phyloP scores from a whole-genome alignment of 1,140 invertebrate species.

The Cherax destructor region DNA sequence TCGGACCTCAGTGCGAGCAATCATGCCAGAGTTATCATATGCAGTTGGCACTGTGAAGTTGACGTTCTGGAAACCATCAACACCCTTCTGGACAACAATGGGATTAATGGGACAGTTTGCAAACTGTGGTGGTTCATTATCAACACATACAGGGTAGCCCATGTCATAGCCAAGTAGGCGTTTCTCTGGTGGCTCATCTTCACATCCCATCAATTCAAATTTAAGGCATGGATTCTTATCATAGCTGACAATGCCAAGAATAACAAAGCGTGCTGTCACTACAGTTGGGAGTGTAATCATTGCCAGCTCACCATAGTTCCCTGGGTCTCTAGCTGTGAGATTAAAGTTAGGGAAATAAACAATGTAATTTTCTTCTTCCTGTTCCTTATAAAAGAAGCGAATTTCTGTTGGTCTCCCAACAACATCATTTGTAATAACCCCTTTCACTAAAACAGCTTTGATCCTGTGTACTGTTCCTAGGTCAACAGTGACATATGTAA shows the following conservation, averaged over 20 bases:
- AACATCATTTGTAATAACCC: slow-evolving; percentile 95
- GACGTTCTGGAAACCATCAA: slow-evolving; percentile 89
- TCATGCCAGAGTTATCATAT: slow-evolving; percentile 94
- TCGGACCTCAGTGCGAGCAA: slow-evolving; percentile 92
- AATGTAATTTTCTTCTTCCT: slow-evolving; percentile 94
- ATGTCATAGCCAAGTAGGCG: slow-evolving; percentile 95
- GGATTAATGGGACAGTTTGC: slow-evolving; percentile 96
- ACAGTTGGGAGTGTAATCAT: slow-evolving; percentile 96
- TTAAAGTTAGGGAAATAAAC: slow-evolving; percentile 98
- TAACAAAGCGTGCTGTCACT: slow-evolving; percentile 94
- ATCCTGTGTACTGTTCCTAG: slow-evolving; percentile 92
- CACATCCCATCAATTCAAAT: slow-evolving; percentile 97
- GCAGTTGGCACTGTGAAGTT: slow-evolving; percentile 95
- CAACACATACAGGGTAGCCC: slow-evolving; percentile 94
- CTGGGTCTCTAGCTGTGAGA: slow-evolving; percentile 92
- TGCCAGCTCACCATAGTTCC: slow-evolving; percentile 95
- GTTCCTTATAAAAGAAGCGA: slow-evolving; percentile 96
- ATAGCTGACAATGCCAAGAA: slow-evolving; percentile 94
- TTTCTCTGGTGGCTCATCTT: slow-evolving; percentile 82
- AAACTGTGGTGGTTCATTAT: slow-evolving; percentile 97
- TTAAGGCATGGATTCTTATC: slow-evolving; percentile 97
- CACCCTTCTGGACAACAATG: slow-evolving; percentile 90
- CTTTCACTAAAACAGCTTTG: slow-evolving; percentile 90
- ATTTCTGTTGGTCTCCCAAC: slow-evolving; percentile 96
- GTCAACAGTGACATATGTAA: slow-evolving; percentile 96